These are phyloP conservation scores for Xiphophorus hellerii DNA, from an alignment of 2,113 vertebrate genomes.

Conservation along the genomic window DNA sequence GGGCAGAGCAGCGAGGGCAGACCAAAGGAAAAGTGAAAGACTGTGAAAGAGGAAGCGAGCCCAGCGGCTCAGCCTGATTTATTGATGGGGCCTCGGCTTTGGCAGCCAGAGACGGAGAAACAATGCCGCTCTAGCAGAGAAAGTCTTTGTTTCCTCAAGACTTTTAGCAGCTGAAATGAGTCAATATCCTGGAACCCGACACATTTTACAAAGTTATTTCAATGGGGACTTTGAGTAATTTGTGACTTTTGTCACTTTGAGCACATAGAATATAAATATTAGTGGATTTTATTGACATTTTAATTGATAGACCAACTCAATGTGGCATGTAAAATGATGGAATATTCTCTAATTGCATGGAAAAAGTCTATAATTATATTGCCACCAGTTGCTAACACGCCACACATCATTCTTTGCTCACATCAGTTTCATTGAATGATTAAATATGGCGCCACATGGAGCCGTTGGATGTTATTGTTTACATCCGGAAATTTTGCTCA, in stretches of 20 bases:
- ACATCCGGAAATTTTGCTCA: too few relatives aligned
- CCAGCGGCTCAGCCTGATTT: conserved; percentile 55
- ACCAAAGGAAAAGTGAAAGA: conserved; percentile 49
- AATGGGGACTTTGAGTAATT: neutral
- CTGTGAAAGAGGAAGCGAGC: conserved; percentile 48
- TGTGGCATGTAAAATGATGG: too few relatives aligned
- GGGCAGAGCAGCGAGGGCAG: neutral
- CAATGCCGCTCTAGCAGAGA: conserved; percentile 42
- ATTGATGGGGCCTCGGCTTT: conserved; percentile 53
- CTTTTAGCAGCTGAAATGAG: neutral
- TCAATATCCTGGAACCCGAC: neutral
- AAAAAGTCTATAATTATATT: too few relatives aligned
- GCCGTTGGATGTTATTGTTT: too few relatives aligned
- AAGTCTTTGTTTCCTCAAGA: conserved; percentile 1
- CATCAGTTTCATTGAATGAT: too few relatives aligned
- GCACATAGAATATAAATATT: too few relatives aligned
- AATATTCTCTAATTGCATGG: too few relatives aligned
- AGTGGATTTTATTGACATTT: too few relatives aligned
- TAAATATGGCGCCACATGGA: too few relatives aligned
- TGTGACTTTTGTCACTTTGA: neutral
- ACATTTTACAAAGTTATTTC: neutral
- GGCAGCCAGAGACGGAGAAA: conserved; percentile 48
- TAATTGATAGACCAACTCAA: too few relatives aligned
- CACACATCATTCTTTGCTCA: too few relatives aligned
- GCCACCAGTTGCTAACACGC: too few relatives aligned